A percentile compares a stretch with the other conserved stretches of the same genome.
These are phyloP conservation scores for Drosophila setosimentum DNA, from an alignment of 2,888 invertebrate species.

Conservation along the genomic window DNA sequence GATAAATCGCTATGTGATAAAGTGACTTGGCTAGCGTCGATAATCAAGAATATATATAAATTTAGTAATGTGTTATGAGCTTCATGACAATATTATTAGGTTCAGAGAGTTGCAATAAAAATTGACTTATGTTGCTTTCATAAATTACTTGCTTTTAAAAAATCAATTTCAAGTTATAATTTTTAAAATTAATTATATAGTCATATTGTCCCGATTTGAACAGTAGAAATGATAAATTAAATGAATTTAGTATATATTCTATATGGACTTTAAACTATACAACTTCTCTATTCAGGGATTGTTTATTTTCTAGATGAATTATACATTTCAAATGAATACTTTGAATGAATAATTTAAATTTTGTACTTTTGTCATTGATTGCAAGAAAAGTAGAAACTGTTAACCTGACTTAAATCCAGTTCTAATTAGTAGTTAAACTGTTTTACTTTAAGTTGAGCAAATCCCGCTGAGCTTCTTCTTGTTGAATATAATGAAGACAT, in stretches of 20 bases:
- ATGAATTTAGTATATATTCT: too few species aligned
- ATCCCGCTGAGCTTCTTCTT: neutral
- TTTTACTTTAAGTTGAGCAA: neutral
- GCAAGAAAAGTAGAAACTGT: neutral
- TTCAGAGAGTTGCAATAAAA: neutral
- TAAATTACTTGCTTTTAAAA: neutral
- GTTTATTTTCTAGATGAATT: too few species aligned
- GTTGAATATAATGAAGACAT: constrained; percentile 5
- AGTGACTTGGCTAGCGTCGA: neutral
- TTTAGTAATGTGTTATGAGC: too few species aligned
- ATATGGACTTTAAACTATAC: too few species aligned
- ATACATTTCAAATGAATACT: too few species aligned
- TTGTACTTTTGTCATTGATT: too few species aligned
- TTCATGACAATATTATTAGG: neutral
- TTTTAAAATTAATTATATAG: neutral
- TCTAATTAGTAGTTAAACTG: neutral
- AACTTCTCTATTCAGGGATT: too few species aligned
- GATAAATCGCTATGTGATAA: neutral
- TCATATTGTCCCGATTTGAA: too few species aligned
- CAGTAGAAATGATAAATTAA: neutral
- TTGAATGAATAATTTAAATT: too few species aligned
- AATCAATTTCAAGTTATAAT: neutral
- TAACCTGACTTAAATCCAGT: neutral
- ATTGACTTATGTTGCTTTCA: neutral
- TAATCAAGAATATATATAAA: neutral